Evolutionary conservation across 2,888 invertebrate species (phyloP), one percentile per base, ranked within the genome.

Genomic region (Apodemia mormo): DNA sequence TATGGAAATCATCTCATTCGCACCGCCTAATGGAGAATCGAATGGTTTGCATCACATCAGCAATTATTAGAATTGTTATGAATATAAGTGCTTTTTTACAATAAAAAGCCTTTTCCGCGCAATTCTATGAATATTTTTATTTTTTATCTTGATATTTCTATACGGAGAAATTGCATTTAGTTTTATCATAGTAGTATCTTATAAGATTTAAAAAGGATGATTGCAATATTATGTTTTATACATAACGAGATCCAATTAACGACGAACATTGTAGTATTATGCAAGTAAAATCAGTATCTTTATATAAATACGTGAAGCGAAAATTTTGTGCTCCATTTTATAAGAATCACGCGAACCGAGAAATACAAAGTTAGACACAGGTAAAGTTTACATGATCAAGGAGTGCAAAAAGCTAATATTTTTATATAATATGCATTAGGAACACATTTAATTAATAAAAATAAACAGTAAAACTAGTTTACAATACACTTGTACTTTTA

Each of bases 1-100:
- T 81, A 81, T 78, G 79, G 79, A 70, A 73, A 73, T 71, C 52
- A 73, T 65, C 70, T 69, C 72, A 70, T 73, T 73, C 73, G 65
- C 68, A 66, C 71, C 69, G 68, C 73, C 67, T 69, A 65, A 61
- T 49, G 22, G 70, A 43, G 68, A 69, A 71, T 68, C 73, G 72
- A 73, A 54, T 54, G 54, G 54, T 64, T 33, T 64, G 64, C 37
- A 64, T 64, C 64, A 37, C 64, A 64, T 14, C 30, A 52, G 37
- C 67, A 67, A 67, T 67, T 54, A 67, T 33, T 33, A 54, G 8
- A 54, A 66, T 30, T 22, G 30, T 29, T 30, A 33, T 52, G 33
- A 33, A 49, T 49, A 52, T 30, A 30, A 14, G 52, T 49, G 40
- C 49, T 33, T 49, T 22, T 54, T 9, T 12, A 45, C 3, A 45